These are phyloP conservation scores for Pachyramphus minor DNA, from an alignment of 2,113 vertebrate genomes.

Conservation along the genomic window DNA sequence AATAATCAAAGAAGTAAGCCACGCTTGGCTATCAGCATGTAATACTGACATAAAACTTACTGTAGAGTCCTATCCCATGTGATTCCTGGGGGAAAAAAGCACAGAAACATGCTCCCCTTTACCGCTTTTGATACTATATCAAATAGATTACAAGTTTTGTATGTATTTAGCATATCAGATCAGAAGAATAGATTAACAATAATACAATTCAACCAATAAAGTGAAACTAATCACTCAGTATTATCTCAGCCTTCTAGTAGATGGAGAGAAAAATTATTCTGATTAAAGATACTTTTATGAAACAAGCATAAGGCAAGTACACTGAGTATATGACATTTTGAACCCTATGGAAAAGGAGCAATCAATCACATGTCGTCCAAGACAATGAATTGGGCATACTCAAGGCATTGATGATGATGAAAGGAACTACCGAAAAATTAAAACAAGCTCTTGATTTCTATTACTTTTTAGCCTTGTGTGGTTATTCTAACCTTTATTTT, in stretches of 20 bases:
- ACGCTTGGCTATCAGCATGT: not conserved
- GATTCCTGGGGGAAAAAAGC: not conserved
- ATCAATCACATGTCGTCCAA: not conserved
- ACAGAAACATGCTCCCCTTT: not conserved
- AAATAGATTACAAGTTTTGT: not conserved
- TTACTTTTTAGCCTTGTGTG: not conserved
- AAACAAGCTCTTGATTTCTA: not conserved
- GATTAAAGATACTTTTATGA: not conserved
- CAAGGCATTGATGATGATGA: not conserved
- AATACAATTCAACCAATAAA: not conserved
- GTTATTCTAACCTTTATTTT: not conserved
- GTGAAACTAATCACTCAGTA: not conserved
- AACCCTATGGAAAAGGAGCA: not conserved
- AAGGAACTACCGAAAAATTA: not conserved
- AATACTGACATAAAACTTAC: not conserved
- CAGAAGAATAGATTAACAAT: not conserved
- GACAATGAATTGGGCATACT: not conserved
- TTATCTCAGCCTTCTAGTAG: not conserved
- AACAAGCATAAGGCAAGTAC: not conserved
- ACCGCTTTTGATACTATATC: not conserved
- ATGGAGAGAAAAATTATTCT: not conserved
- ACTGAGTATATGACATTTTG: not conserved
- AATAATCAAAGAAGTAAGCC: not conserved
- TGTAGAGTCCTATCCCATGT: not conserved
- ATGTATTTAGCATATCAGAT: not conserved